phyloP scores from a whole-genome alignment of 2,113 vertebrate genomes.

The Crypturellus undulatus region DNA sequence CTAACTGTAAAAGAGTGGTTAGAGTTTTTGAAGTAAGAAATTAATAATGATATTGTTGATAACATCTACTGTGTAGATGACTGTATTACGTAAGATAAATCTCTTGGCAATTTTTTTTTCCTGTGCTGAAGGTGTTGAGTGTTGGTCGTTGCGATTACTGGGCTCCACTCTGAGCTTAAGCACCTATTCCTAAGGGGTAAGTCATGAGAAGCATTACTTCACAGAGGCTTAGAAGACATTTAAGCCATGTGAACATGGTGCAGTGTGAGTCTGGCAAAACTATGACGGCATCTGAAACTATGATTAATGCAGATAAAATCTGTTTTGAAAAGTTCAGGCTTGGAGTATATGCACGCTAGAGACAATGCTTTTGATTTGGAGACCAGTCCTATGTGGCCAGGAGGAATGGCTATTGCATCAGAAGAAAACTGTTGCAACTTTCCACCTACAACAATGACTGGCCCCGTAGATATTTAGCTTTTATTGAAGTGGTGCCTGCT shows the following conservation, averaged over 20 bases:
- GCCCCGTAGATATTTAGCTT: background rate
- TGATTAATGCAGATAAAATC: background rate
- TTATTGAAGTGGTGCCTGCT: background rate
- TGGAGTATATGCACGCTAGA: background rate
- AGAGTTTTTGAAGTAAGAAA: background rate
- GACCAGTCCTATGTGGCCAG: background rate
- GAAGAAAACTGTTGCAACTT: background rate
- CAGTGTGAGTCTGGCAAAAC: background rate
- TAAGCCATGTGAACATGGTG: background rate
- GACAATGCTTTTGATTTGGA: background rate
- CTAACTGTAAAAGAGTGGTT: background rate
- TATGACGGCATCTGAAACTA: accelerated
- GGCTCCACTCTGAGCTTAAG: accelerated
- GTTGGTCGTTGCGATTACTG: accelerated
- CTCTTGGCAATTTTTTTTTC: background rate
- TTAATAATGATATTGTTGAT: accelerated
- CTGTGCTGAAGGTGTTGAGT: background rate
- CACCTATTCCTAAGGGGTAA: background rate
- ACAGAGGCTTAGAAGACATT: background rate
- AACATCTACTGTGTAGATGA: background rate
- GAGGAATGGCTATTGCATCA: background rate
- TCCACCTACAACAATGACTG: background rate
- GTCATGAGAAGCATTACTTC: background rate
- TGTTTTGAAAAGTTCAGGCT: background rate
- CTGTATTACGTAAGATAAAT: background rate